Conservation (phyloP, 2,113 vertebrate species). For the Alectura lathami region DNA sequence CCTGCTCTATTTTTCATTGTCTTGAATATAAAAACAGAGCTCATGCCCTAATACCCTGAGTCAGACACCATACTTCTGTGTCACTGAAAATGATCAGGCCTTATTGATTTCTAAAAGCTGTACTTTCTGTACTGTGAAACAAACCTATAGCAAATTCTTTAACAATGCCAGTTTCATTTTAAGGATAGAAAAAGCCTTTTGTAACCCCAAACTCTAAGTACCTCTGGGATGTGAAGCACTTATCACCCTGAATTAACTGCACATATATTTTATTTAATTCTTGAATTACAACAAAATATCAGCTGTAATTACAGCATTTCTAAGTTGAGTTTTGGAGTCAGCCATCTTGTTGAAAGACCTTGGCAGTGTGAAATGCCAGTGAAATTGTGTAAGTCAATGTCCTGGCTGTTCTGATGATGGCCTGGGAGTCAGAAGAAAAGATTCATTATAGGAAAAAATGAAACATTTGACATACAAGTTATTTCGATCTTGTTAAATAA, state of each 20-base stretch:
- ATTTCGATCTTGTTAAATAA: constrained; percentile 52
- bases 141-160: neutral
- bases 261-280: constrained; percentile 52
- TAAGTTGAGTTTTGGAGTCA: constrained; percentile 45
- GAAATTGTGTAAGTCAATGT: constrained; percentile 52
- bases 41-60: constrained; percentile 32
- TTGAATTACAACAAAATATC: constrained; percentile 49
- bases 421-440: constrained; percentile 35
- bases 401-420: constrained; percentile 35
- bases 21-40: constrained; percentile 42
- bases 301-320: constrained; percentile 58
- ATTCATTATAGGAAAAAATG: constrained; percentile 57
- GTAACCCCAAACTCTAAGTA: neutral
- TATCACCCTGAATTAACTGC: neutral
- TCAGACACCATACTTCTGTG: constrained; percentile 56
- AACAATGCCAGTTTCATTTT: constrained; percentile 3
- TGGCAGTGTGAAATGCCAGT: constrained; percentile 19
- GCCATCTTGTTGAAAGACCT: constrained; percentile 64
- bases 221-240: neutral
- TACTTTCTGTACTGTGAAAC: constrained; percentile 6
- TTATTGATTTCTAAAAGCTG: constrained; percentile 43
- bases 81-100: constrained; percentile 30
- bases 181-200: neutral
- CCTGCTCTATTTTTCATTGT: constrained; percentile 46
- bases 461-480: constrained; percentile 46